Evolutionary conservation across 2,888 invertebrate genomes (phyloP), one percentile per base, ranked within the genome.

Genomic region (Griposia aprilina): DNA sequence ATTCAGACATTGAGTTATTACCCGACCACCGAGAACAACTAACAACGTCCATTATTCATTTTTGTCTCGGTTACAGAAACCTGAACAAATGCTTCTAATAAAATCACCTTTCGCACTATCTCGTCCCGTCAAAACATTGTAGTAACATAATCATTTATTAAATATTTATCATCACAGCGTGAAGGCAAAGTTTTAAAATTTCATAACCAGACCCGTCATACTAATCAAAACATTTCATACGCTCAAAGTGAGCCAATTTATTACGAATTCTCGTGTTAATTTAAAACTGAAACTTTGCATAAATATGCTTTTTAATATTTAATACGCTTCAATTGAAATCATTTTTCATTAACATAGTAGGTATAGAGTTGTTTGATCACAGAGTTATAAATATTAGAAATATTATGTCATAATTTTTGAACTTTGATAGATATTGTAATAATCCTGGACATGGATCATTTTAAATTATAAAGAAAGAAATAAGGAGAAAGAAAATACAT

Each of bases 201-300:
- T 68, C 62, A 68, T 70, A 81, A 88, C 80, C 87, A 45, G 23
- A 71, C 71, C 70, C 74, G 71, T 83, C 80, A 79, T 65, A 67
- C 68, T 70, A 82, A 84, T 85, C 86, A 88, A 76, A 89, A 89
- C 82, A 88, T 89, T 83, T 88, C 80, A 80, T 65, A 78, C 73
- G 74, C 65, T 81, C 74, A 76, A 74, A 87, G 79, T 59, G 62
- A 60, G 26, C 41, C 66, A 74, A 87, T 82, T 85, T 68, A 84
- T 78, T 80, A 72, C 76, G 66, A 70, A 75, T 68, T 62, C 76
- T 70, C 65, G 55, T 69, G 55, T 85, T 78, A 76, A 80, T 84
- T 72, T 36, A 67, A 65, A 74, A 13, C 67, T 70, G 50, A 63
- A 83, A 86, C 59, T 72, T 62, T 66, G 60, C 23, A 59, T 75